Evolutionary conservation across 2,797 vertebrate species (phyloP).

Genomic region (Stomatorhinus walkeri): DNA sequence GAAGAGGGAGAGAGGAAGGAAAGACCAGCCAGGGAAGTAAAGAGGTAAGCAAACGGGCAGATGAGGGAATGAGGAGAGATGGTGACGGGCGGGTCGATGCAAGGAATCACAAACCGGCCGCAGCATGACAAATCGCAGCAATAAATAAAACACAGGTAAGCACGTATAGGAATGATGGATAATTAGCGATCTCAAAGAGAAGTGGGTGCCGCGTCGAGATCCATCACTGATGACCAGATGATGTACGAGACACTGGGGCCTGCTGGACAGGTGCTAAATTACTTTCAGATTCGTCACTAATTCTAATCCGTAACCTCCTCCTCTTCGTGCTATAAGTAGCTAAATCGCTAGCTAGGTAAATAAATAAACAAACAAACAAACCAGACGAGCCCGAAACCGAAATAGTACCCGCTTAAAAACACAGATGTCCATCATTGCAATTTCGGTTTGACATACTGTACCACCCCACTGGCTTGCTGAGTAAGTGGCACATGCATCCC

Average conservation of each 20-base stretch:
- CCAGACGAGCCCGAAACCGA: not conserved
- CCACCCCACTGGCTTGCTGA: not conserved
- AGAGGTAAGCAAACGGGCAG: not conserved
- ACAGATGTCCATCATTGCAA: not conserved
- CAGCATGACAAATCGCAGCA: not conserved
- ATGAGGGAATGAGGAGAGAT: not conserved
- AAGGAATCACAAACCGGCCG: not conserved
- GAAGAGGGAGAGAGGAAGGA: not conserved
- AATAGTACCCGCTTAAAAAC: not conserved
- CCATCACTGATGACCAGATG: not conserved
- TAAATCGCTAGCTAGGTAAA: not conserved
- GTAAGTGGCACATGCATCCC: not conserved
- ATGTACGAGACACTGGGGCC: not conserved
- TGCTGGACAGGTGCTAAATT: not conserved
- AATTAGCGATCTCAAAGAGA: conserved; percentile 4
- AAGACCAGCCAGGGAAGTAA: not conserved
- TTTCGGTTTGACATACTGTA: not conserved
- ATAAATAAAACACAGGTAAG: conserved; percentile 13
- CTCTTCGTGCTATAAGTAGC: not conserved
- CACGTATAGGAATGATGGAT: not conserved
- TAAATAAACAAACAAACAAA: not conserved
- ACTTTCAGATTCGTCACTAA: conserved; percentile 2
- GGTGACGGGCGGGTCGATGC: not conserved
- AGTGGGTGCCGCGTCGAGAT: not conserved
- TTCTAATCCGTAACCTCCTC: not conserved